Evolutionary conservation across 2,888 invertebrate species (phyloP), one percentile per base, ranked within the genome.

Genomic region (Atethmia centrago): DNA sequence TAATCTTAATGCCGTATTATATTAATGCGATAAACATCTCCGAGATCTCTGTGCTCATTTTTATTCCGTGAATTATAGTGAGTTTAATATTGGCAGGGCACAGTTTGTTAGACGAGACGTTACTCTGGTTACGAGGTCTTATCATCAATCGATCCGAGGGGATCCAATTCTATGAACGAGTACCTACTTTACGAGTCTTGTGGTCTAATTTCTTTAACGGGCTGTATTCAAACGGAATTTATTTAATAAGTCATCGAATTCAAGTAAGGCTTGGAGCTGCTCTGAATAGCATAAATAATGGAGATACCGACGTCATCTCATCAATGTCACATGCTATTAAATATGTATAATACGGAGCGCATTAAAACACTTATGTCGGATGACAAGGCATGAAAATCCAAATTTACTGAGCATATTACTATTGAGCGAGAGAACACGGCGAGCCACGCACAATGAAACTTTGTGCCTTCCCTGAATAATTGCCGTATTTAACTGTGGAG

Each of bases 11-110:
- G 94, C 95, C 90, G 93, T 95, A 95, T 95, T 95, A 96, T 95
- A 96, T 95, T 96, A 96, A 96, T 95, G 94, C 96, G 96, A 96
- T 96, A 96, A 95, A 96, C 94, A 96, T 96, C 96, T 94, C 90
- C 84, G 81, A 93, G 92, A 93, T 93, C 92, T 91, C 88, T 85
- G 91, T 86, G 90, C 91, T 94, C 92, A 91, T 90, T 92, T 95
- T 92, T 94, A n/a, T 94, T 59, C 63, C 89, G 89, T 91, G 90
- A 92, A 92, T 91, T 92, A 92, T 93, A 90, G 74, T 89, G 85
- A 90, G 91, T 92, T 94, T 92, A 92, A 93, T 95, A 95, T 95
- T 94, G 92, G 93, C 93, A 90, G 90, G 89, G 91, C 90, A 88
- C 88, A 88, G 88, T 89, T 89, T 90, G 79, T 86, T 78, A 85